Conservation (phyloP, 2,888 invertebrate species). For the Coenonympha arcania region DNA sequence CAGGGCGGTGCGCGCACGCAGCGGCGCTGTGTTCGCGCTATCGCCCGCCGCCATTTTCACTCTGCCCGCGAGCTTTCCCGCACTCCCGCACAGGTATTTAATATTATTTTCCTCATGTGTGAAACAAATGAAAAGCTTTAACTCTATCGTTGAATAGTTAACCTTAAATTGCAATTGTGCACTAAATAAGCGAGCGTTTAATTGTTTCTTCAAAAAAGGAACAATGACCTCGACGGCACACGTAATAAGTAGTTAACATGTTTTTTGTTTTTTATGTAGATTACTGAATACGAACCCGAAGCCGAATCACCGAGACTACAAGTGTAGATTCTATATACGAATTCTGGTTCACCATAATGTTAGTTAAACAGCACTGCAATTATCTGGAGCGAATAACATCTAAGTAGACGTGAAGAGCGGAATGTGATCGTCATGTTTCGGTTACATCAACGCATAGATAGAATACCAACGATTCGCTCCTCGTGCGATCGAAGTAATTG, state of each 20-base stretch:
- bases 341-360: conserved; percentile 30
- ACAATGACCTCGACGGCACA: conserved; percentile 49
- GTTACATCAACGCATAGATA: conserved; percentile 65
- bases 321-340: conserved; percentile 31
- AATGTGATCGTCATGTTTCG: conserved; percentile 73
- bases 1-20: conserved; percentile 50
- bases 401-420: conserved; percentile 60
- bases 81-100: conserved; percentile 57
- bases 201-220: conserved; percentile 16
- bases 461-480: conserved; percentile 43
- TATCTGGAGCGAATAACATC: conserved; percentile 53
- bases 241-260: conserved; percentile 71
- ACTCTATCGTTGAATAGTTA: neutral
- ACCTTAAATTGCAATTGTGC: neutral
- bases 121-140: neutral
- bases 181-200: neutral
- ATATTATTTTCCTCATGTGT: conserved; percentile 2
- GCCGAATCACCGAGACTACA: conserved; percentile 35
- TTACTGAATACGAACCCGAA: conserved; percentile 48
- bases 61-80: conserved; percentile 67
- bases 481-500: conserved; percentile 45
- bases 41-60: conserved; percentile 71
- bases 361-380: conserved; percentile 10
- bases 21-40: conserved; percentile 60
- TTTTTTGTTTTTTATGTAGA: conserved; percentile 62